Percentiles rank a stretch among this genome's conserved stretches.
Evolutionary conservation across 1,140 invertebrate genomes (phyloP).

Genomic region (Temnothorax curvispinosus): DNA sequence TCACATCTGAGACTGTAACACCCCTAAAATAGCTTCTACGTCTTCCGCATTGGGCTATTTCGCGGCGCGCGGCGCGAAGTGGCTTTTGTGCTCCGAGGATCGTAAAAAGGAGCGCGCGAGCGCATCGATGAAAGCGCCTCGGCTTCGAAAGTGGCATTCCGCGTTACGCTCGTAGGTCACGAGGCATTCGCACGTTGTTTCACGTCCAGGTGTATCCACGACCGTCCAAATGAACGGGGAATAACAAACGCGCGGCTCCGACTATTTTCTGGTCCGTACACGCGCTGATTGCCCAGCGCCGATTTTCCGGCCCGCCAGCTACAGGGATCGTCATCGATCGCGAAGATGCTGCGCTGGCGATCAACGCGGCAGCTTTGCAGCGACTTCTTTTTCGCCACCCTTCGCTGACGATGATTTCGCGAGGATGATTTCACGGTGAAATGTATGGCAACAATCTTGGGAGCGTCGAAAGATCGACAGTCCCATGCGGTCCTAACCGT

Average conservation of each 20-base stretch:
- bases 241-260: constrained; percentile 2
- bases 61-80: constrained; percentile 61
- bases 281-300: constrained; percentile 74
- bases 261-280: constrained; percentile 78
- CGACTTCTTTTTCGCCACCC: constrained; percentile 63
- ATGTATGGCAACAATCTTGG: constrained; percentile 34
- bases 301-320: constrained; percentile 76
- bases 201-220: constrained; percentile 35
- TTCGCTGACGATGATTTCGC: constrained; percentile 49
- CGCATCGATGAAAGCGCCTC: constrained; percentile 62
- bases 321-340: constrained; percentile 47
- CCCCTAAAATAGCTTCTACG: not conserved
- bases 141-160: constrained; percentile 74
- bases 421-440: constrained; percentile 15
- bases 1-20: not conserved
- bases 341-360: not conserved
- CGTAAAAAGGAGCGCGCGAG: constrained; percentile 63
- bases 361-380: not conserved
- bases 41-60: constrained; percentile 76
- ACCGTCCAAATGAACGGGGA: not conserved
- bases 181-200: constrained; percentile 77
- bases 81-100: constrained; percentile 41
- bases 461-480: constrained; percentile 20
- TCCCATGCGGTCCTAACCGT: constrained; percentile 51
- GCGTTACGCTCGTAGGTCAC: constrained; percentile 78